A percentile compares a stretch with the other conserved stretches of the same genome.
phyloP scores from a whole-genome alignment of 30 jellyfish, hydroid and myxozoan genomes.

The Cassiopea andromeda region DNA sequence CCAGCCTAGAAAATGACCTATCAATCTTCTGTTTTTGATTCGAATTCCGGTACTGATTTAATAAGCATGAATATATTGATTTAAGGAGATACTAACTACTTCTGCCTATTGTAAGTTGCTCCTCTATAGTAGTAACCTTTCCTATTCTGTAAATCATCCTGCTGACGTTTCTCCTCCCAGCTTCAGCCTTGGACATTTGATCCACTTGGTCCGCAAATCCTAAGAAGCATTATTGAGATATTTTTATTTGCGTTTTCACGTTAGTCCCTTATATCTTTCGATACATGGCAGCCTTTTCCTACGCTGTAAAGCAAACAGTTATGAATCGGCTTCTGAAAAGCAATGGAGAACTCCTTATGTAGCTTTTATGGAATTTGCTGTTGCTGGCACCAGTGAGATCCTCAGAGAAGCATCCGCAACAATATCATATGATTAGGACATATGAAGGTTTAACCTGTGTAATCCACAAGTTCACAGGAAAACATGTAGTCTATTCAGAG shows the following conservation, averaged over 20 bases:
- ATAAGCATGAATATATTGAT: too few species aligned
- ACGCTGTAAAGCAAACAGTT: background rate
- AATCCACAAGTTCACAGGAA: conserved; percentile 12
- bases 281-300: background rate
- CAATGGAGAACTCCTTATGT: background rate
- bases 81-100: background rate
- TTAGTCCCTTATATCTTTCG: too few species aligned
- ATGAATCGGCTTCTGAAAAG: background rate
- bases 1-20: background rate
- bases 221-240: too few species aligned
- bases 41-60: background rate
- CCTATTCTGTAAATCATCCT: background rate
- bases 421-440: background rate
- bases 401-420: background rate
- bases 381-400: background rate
- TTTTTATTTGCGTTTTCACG: too few species aligned
- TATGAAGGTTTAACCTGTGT: conserved; percentile 1
- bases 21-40: background rate
- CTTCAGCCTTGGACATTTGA: too few species aligned
- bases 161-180: background rate
- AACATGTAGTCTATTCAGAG: conserved; percentile 5
- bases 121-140: background rate
- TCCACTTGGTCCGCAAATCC: too few species aligned
- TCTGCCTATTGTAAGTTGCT: background rate
- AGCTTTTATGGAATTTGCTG: background rate